Conservation (phyloP, 92 coral and sea anemone species). For the Montipora capitata region DNA sequence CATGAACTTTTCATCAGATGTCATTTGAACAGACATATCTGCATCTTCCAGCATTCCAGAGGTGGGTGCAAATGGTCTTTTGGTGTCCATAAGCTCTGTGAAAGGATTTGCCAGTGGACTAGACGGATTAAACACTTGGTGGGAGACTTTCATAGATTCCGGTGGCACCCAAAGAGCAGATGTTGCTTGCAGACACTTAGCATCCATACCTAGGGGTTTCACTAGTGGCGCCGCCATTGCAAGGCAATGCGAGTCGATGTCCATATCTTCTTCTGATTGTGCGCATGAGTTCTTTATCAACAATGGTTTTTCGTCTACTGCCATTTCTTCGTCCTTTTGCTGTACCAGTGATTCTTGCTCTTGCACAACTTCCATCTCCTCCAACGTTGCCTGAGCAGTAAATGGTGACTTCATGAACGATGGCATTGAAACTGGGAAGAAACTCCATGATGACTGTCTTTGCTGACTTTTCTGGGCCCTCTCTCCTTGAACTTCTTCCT, state of each 20-base stretch:
- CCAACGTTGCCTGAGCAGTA: not conserved
- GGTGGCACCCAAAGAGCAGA: not conserved
- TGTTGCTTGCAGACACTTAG: not conserved
- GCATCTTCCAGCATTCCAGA: not conserved
- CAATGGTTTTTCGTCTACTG: not conserved
- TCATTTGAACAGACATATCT: not conserved
- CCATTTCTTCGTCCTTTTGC: not conserved
- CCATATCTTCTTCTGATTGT: not conserved
- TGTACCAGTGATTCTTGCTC: not conserved
- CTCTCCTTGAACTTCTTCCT: not conserved
- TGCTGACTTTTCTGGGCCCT: not conserved
- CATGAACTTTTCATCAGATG: not conserved
- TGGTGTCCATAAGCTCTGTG: not conserved
- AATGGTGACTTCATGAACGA: not conserved
- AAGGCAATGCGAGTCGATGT: not conserved
- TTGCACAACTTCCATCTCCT: constrained; percentile 9
- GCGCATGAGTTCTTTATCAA: not conserved
- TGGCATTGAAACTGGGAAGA: not conserved
- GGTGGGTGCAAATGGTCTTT: constrained; percentile 8
- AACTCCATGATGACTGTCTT: not conserved
- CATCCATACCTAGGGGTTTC: not conserved
- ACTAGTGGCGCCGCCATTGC: not conserved
- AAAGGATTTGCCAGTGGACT: not conserved
- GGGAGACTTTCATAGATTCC: not conserved
- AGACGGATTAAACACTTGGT: too few species aligned